Conservation (phyloP, 2,113 vertebrate species). For the Mungos mungo region DNA sequence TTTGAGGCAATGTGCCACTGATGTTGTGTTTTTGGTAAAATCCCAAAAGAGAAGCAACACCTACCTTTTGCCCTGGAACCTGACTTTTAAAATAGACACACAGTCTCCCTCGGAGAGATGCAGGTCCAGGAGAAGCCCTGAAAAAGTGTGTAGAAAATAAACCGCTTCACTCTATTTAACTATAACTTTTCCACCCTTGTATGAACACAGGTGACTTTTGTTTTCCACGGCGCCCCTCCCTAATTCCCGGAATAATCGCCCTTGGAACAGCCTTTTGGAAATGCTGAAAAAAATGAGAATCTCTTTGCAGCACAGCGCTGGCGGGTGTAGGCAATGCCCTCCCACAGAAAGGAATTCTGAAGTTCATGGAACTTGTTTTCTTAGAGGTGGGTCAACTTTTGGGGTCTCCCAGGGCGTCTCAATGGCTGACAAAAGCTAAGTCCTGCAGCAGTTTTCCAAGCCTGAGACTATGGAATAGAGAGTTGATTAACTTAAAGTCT, state of each 20-base stretch:
- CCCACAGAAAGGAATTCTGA: accelerated
- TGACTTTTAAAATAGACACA: not conserved
- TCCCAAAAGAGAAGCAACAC: not conserved
- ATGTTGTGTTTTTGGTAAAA: constrained; percentile 68
- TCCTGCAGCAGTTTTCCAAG: not conserved
- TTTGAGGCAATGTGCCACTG: constrained; percentile 65
- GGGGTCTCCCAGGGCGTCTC: not conserved
- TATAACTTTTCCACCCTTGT: not conserved
- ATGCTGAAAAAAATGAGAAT: not conserved
- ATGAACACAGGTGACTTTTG: not conserved
- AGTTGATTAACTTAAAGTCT: not conserved
- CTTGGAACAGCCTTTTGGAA: not conserved
- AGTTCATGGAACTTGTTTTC: too few relatives aligned
- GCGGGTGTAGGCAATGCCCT: not conserved
- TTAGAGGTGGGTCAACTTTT: not conserved
- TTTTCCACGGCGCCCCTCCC: not conserved
- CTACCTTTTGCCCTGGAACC: not conserved
- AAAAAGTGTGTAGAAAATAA: not conserved
- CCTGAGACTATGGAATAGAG: not conserved
- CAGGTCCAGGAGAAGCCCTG: not conserved
- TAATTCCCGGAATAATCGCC: not conserved
- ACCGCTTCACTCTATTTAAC: not conserved
- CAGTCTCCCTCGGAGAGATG: not conserved
- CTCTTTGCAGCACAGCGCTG: not conserved
- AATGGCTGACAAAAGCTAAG: not conserved